Percentiles rank a stretch among this genome's conserved stretches.
These are phyloP conservation scores for Zootermopsis nevadensis DNA, from an alignment of 2,888 invertebrate species.

Conservation along the genomic window DNA sequence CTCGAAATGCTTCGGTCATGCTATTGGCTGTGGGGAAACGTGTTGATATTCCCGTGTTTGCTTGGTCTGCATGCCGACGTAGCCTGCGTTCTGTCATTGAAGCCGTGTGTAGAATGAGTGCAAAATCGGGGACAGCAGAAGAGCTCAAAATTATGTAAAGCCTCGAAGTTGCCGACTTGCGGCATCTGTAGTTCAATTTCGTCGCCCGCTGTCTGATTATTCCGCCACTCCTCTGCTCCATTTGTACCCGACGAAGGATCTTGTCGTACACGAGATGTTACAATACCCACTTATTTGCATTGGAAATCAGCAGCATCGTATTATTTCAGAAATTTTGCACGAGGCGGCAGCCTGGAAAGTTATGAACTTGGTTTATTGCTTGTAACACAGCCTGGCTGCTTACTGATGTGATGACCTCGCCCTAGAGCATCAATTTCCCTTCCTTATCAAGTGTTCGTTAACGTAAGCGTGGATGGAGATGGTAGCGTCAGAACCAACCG, in stretches of 20 bases:
- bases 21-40: too few species aligned
- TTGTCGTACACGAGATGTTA: not conserved
- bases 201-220: not conserved
- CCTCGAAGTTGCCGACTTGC: not conserved
- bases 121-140: too few species aligned
- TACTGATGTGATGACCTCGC: constrained; percentile 23
- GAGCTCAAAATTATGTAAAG: not conserved
- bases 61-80: too few species aligned
- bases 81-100: too few species aligned
- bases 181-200: not conserved
- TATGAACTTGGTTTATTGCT: constrained; percentile 16
- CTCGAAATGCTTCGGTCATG: too few species aligned
- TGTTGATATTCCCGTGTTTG: too few species aligned
- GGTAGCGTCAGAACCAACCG: not conserved
- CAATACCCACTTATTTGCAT: not conserved
- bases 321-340: constrained; percentile 23
- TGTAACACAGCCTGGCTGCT: constrained; percentile 7
- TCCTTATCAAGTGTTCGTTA: constrained; percentile 18
- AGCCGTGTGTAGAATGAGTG: not conserved
- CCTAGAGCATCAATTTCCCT: not conserved
- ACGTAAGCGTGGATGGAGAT: not conserved
- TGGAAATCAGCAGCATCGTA: not conserved
- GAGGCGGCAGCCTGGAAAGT: not conserved
- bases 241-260: not conserved
- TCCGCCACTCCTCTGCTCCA: not conserved